A percentile compares a stretch with the other conserved stretches of the same genome.
Conservation (phyloP, 2,113 vertebrate species). For the Siniperca chuatsi region DNA sequence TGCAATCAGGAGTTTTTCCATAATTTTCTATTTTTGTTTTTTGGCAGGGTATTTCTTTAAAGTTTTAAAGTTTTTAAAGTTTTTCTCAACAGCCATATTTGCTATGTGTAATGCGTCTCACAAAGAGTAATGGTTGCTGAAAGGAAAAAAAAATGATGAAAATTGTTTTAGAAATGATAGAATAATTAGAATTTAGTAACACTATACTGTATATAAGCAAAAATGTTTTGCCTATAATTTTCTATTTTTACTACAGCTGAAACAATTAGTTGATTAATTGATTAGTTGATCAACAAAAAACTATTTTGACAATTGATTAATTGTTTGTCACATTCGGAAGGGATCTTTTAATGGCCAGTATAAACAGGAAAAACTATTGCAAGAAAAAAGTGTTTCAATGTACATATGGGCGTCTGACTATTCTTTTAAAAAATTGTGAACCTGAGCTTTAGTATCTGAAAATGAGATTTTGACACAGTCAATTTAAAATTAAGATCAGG, state of each 20-base stretch:
- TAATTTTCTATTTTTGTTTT: slow-evolving; percentile 23
- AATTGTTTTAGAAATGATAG: not conserved
- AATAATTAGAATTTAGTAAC: not conserved
- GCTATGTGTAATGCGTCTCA: not conserved
- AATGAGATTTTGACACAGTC: not conserved
- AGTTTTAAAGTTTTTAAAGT: not conserved
- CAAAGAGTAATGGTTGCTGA: not conserved
- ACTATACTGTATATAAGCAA: not conserved
- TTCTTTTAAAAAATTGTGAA: not conserved
- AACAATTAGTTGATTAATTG: no score
- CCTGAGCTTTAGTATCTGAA: not conserved
- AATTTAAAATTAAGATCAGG: not conserved
- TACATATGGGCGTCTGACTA: not conserved
- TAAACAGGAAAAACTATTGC: no score
- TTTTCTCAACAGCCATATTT: not conserved
- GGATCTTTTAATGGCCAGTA: no score
- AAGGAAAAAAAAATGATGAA: not conserved
- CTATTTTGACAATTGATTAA: no score
- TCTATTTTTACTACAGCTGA: not conserved
- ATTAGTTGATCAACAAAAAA: no score
- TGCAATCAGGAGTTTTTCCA: not conserved
- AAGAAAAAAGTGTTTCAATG: not conserved
- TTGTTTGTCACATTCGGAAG: no score
- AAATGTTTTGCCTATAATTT: not conserved
- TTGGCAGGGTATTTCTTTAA: slow-evolving; percentile 6